phyloP scores from a whole-genome alignment of 2,797 vertebrate genomes.

The Schizothorax lantsangensis region DNA sequence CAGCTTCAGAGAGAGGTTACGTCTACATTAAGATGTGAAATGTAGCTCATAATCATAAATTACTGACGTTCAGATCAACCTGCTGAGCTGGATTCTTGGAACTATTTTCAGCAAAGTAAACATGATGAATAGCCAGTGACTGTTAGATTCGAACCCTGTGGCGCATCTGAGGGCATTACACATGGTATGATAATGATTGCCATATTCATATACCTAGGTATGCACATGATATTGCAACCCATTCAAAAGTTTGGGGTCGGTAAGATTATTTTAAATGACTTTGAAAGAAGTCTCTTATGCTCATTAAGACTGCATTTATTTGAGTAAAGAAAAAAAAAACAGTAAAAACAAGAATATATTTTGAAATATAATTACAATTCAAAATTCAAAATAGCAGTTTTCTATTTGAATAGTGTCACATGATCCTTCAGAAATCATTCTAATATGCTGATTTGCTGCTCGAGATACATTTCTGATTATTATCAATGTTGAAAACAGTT shows the following conservation, averaged over 20 bases:
- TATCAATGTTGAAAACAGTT: neutral
- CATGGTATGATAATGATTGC: neutral
- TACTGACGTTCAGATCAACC: neutral
- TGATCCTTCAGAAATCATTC: neutral
- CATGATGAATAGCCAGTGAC: neutral
- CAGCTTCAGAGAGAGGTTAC: conserved; percentile 19
- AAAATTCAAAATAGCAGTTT: neutral
- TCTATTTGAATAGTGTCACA: neutral
- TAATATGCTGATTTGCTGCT: neutral
- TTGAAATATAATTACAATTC: neutral
- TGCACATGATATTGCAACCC: neutral
- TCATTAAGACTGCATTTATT: neutral
- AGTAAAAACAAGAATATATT: neutral
- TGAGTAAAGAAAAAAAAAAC: neutral
- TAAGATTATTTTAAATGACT: neutral
- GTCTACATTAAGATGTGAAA: conserved; percentile 15
- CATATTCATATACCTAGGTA: neutral
- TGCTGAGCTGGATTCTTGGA: conserved; percentile 10
- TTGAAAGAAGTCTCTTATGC: neutral
- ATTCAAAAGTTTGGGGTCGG: neutral
- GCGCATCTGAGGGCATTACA: neutral
- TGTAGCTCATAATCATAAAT: conserved; percentile 28
- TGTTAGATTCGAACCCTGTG: neutral
- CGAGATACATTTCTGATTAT: neutral
- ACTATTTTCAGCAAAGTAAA: neutral